Conservation (phyloP, 2,888 invertebrate species). For the Hirtodrosophila cameraria region DNA sequence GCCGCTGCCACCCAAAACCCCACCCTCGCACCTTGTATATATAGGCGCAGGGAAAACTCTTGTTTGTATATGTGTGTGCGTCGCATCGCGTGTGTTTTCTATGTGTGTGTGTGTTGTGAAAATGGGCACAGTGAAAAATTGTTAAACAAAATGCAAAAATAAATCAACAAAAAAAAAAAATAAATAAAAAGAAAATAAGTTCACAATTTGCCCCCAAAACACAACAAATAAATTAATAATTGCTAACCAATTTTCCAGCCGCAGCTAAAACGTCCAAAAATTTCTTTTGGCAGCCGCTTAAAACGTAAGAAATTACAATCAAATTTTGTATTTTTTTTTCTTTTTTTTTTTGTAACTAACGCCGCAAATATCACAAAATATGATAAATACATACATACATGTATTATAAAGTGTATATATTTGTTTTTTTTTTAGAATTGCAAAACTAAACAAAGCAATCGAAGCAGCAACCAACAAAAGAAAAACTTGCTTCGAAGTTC, state of each 20-base stretch:
- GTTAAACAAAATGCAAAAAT: constrained; percentile 60
- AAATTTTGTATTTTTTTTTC: no score
- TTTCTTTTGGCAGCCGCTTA: no score
- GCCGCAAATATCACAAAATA: constrained; percentile 3
- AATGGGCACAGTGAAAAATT: constrained; percentile 73
- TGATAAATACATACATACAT: background rate
- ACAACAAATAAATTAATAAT: no score
- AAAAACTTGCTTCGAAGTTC: no score
- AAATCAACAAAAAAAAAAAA: constrained; percentile 18
- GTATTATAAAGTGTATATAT: constrained; percentile 4
- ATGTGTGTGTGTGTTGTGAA: constrained; percentile 40
- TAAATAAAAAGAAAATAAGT: no score
- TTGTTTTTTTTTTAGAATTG: no score
- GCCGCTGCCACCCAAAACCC: constrained; percentile 3
- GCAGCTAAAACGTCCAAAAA: constrained; percentile 5
- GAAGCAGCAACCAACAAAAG: no score
- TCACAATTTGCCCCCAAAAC: no score
- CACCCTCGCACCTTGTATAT: constrained; percentile 33
- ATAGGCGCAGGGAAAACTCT: constrained; percentile 47
- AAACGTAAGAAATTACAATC: no score
- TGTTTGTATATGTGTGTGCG: constrained; percentile 19
- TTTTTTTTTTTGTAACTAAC: no score
- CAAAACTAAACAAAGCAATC: constrained; percentile 54
- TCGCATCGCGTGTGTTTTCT: constrained; percentile 30
- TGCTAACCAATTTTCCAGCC: constrained; percentile 12